Conservation (phyloP, 1,140 invertebrate genomes). For the Drosophila tristis region DNA sequence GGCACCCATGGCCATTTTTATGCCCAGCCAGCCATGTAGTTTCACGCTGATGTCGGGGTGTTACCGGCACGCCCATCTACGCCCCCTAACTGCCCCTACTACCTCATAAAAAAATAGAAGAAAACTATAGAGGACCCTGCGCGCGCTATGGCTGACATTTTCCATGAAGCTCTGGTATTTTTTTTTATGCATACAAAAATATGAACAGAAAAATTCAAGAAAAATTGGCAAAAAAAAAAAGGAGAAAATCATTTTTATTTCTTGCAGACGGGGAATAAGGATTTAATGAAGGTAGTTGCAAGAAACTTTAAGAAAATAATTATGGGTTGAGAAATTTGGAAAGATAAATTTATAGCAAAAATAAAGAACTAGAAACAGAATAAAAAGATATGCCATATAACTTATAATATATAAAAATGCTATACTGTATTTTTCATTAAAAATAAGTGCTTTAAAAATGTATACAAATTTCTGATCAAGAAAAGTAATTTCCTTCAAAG, state of each 20-base stretch:
- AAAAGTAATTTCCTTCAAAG: no score
- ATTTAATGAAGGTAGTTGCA: constrained; percentile 15
- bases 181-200: constrained; percentile 30
- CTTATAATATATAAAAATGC: no score
- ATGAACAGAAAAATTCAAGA: constrained; percentile 16
- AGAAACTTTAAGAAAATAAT: neutral
- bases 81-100: constrained; percentile 3
- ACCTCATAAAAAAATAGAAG: neutral
- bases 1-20: constrained; percentile 58
- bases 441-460: no score
- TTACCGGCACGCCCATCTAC: constrained; percentile 61
- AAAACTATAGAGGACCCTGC: no score
- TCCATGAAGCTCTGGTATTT: constrained; percentile 41
- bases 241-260: constrained; percentile 7
- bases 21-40: constrained; percentile 78
- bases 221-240: constrained; percentile 16
- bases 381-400: no score
- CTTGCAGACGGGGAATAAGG: constrained; percentile 4
- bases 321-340: neutral
- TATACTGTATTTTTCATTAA: no score
- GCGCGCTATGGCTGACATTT: constrained; percentile 50
- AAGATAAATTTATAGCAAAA: no score
- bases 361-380: no score
- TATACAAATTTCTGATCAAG: no score
- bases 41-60: constrained; percentile 76